phyloP scores from a whole-genome alignment of 2,113 vertebrate genomes.

The Echinops telfairi region DNA sequence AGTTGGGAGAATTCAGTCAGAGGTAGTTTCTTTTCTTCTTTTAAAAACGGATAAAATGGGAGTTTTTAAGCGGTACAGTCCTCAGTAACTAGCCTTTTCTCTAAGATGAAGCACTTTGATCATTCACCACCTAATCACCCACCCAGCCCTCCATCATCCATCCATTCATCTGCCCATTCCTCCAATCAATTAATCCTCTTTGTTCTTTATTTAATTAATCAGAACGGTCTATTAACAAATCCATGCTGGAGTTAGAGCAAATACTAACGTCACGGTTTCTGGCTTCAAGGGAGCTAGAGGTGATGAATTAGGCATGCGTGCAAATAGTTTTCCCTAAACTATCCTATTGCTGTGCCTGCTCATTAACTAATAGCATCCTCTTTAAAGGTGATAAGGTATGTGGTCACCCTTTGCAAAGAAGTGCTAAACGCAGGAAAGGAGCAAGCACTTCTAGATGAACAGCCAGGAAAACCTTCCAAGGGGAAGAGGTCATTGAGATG shows the following conservation, averaged over 20 bases:
- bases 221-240: constrained; percentile 14
- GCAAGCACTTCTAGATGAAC: neutral
- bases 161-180: neutral
- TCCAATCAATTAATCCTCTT: neutral
- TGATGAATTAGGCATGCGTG: neutral
- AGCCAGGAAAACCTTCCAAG: neutral
- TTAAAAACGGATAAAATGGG: constrained; percentile 34
- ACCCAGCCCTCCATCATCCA: neutral
- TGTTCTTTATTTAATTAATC: constrained; percentile 31
- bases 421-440: neutral
- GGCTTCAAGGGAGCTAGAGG: neutral
- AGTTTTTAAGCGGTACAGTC: neutral
- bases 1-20: constrained; percentile 16
- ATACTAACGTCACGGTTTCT: neutral
- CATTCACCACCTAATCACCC: neutral
- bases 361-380: neutral
- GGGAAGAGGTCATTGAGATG: neutral
- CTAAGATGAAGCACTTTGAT: constrained; percentile 25
- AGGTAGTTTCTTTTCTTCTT: neutral
- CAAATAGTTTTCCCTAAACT: neutral
- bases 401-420: neutral
- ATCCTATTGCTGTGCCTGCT: neutral
- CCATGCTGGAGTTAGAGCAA: neutral
- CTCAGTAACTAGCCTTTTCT: neutral
- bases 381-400: neutral